Evolutionary conservation across 2,113 vertebrate genomes (phyloP).

Genomic region (Sylvia atricapilla): DNA sequence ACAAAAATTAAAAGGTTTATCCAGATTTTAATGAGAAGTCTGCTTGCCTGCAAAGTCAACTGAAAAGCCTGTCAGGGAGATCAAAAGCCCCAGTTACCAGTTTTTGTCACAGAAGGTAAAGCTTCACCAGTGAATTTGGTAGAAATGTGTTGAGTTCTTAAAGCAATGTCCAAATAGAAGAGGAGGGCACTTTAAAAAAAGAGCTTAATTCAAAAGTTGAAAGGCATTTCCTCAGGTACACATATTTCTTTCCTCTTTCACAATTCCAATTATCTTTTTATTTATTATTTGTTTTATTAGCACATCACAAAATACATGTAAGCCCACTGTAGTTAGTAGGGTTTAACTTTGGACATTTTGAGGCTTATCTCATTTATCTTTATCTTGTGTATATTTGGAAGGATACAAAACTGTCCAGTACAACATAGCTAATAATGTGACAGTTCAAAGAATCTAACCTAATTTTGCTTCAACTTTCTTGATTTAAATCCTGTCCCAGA

Average conservation of each 20-base stretch:
- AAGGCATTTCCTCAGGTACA: background rate
- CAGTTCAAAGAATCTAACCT: background rate
- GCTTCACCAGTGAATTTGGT: background rate
- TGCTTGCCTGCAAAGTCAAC: background rate
- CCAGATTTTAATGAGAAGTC: background rate
- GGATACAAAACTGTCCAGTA: background rate
- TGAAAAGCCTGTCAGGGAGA: background rate
- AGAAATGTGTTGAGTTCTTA: background rate
- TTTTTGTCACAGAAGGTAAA: background rate
- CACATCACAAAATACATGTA: background rate
- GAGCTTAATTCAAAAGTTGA: background rate
- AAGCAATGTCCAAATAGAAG: background rate
- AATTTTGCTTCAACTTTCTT: constrained; percentile 8
- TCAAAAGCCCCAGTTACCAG: background rate
- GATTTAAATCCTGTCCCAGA: background rate
- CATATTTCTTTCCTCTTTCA: background rate
- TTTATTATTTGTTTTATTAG: background rate
- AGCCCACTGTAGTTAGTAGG: background rate
- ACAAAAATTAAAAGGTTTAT: background rate
- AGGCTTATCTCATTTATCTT: background rate
- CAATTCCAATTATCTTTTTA: background rate
- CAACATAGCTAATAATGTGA: background rate
- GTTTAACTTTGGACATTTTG: background rate
- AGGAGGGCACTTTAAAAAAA: background rate
- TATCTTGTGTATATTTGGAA: background rate